Evolutionary conservation across 2,888 invertebrate species (phyloP).

Genomic region (Nasonovia ribisnigri): DNA sequence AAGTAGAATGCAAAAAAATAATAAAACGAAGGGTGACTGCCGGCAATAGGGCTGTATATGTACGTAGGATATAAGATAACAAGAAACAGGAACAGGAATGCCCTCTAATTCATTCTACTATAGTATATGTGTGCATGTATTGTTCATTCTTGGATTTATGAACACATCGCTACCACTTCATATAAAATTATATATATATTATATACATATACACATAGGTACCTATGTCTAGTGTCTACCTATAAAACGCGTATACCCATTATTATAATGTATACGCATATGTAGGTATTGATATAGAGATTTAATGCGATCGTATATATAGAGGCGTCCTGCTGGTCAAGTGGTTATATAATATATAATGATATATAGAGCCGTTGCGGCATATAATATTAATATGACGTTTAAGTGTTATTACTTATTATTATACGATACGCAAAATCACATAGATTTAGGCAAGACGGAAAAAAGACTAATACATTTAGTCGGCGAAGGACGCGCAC

Average conservation of each 20-base stretch:
- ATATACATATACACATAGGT: background rate
- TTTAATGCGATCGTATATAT: background rate
- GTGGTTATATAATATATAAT: background rate
- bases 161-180: background rate
- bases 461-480: background rate
- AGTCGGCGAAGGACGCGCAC: background rate
- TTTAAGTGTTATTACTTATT: background rate
- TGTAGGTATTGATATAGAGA: background rate
- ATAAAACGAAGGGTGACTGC: conserved; percentile 4
- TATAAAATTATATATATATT: background rate
- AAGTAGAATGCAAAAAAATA: conserved; percentile 33
- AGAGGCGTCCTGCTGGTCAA: background rate
- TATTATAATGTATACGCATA: background rate
- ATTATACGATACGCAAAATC: background rate
- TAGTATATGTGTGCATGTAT: background rate
- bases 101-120: conserved; percentile 2
- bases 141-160: background rate
- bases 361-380: background rate
- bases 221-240: background rate
- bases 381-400: background rate
- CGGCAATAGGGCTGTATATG: background rate
- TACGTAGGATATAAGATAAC: conserved; percentile 23
- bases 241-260: conserved; percentile 2
- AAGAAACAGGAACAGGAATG: conserved; percentile 53
- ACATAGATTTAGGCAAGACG: background rate